Evolutionary conservation across 2,797 vertebrate species (phyloP).

Genomic region (Amniataba percoides): DNA sequence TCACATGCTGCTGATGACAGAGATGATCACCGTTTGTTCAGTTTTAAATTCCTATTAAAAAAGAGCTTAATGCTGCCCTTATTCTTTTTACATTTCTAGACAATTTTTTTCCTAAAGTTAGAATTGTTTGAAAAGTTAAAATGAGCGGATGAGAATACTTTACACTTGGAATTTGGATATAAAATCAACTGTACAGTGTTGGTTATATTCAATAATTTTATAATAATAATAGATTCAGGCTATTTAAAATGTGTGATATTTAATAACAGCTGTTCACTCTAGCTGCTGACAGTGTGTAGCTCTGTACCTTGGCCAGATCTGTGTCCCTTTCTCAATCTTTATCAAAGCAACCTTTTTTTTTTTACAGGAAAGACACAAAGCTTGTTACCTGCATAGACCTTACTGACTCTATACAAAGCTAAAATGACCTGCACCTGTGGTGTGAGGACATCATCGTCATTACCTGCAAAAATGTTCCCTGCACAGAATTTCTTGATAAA

Average conservation of each 20-base stretch:
- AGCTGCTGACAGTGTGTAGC: neutral
- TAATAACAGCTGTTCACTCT: neutral
- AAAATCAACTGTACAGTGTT: no score
- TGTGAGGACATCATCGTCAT: conserved; percentile 1
- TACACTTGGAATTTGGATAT: no score
- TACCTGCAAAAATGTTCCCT: neutral
- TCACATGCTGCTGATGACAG: neutral
- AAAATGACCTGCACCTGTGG: neutral
- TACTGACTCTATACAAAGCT: neutral
- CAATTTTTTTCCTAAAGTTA: no score
- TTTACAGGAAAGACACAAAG: neutral
- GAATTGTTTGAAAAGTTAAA: no score
- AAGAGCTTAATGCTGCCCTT: no score
- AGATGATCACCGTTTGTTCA: no score
- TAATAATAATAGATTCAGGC: neutral
- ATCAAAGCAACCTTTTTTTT: neutral
- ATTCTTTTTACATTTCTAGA: no score
- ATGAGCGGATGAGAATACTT: no score
- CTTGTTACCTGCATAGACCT: neutral
- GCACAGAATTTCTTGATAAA: neutral
- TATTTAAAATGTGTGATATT: neutral
- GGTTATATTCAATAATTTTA: no score
- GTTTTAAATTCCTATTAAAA: no score
- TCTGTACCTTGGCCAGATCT: neutral
- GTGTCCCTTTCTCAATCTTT: neutral